Conservation (phyloP, 2,888 invertebrate species). For the Acronicta alni region DNA sequence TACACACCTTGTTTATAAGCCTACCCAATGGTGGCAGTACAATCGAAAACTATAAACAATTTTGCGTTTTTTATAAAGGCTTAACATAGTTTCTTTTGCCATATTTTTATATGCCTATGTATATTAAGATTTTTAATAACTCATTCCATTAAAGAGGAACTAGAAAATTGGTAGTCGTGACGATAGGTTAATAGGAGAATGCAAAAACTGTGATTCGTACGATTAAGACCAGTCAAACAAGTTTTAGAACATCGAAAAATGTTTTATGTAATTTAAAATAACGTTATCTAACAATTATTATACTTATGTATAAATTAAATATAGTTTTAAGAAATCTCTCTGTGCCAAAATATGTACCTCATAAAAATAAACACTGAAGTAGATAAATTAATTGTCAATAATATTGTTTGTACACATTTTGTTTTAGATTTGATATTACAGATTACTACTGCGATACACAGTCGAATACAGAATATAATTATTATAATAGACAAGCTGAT, state of each 20-base stretch:
- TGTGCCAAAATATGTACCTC: constrained; percentile 96
- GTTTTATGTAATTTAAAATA: constrained; percentile 83
- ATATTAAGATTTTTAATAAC: constrained; percentile 73
- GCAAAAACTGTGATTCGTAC: constrained; percentile 89
- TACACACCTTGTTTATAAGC: constrained; percentile 14
- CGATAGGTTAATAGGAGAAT: constrained; percentile 86
- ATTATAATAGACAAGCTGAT: constrained; percentile 36
- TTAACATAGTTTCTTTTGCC: constrained; percentile 71
- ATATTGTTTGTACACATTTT: constrained; percentile 77
- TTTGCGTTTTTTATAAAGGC: constrained; percentile 47
- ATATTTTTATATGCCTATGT: constrained; percentile 79
- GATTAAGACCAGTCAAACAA: constrained; percentile 89
- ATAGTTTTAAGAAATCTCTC: constrained; percentile 90
- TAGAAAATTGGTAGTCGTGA: constrained; percentile 83
- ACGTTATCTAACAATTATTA: constrained; percentile 79
- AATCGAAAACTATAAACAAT: constrained; percentile 25
- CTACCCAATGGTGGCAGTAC: constrained; percentile 16
- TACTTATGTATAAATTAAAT: constrained; percentile 85
- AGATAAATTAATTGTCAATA: constrained; percentile 83
- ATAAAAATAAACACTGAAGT: constrained; percentile 89
- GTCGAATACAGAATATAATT: constrained; percentile 25
- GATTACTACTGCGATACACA: constrained; percentile 37
- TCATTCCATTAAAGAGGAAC: constrained; percentile 83
- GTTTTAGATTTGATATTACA: constrained; percentile 68
- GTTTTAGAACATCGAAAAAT: constrained; percentile 89